Percentiles rank a stretch among this genome's conserved stretches.
phyloP scores from a whole-genome alignment of 92 coral and sea anemone genomes.

The Bergia puertoricense region DNA sequence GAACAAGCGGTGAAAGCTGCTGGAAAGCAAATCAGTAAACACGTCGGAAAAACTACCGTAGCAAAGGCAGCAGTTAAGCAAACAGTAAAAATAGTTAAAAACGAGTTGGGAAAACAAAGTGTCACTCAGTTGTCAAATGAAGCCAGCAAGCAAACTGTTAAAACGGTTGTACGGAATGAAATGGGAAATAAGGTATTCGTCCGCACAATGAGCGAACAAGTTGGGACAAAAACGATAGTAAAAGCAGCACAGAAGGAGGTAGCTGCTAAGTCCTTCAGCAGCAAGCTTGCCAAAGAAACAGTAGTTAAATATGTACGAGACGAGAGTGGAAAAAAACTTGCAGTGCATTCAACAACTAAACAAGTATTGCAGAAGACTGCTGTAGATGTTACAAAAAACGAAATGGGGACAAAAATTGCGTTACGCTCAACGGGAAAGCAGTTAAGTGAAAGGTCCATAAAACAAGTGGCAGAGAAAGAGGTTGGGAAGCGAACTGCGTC shows the following conservation, averaged over 20 bases:
- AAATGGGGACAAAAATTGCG: background rate
- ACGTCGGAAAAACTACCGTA: background rate
- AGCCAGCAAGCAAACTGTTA: background rate
- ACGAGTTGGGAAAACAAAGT: slow-evolving; percentile 3
- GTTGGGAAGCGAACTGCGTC: slow-evolving; percentile 19
- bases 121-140: background rate
- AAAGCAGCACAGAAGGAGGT: slow-evolving; percentile 1
- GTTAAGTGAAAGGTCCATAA: background rate
- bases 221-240: background rate
- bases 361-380: background rate
- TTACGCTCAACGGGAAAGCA: background rate
- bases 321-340: slow-evolving; percentile 3
- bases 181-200: background rate
- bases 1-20: background rate
- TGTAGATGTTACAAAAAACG: background rate
- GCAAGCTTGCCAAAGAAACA: background rate
- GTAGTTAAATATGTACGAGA: slow-evolving; percentile 12
- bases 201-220: background rate
- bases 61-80: background rate
- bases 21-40: background rate
- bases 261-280: background rate
- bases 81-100: background rate
- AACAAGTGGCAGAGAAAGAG: background rate
- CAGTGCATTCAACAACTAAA: slow-evolving; percentile 15
- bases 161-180: slow-evolving; percentile 12